phyloP scores from a whole-genome alignment of 2,113 vertebrate species.

The Crocuta crocuta region DNA sequence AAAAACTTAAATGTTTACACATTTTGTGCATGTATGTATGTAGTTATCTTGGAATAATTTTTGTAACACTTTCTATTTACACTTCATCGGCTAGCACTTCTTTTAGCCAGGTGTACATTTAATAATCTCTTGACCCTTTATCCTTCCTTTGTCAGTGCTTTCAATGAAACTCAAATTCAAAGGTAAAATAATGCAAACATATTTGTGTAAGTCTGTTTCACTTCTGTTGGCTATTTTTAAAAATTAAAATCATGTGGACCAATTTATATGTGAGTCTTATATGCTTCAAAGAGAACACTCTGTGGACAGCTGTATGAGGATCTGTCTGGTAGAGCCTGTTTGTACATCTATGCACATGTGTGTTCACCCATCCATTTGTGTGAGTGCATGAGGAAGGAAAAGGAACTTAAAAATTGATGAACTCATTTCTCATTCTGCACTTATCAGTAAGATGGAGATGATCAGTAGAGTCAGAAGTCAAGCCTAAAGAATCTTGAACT shows the following conservation, averaged over 20 bases:
- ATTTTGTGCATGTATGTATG: not conserved
- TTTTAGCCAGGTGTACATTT: not conserved
- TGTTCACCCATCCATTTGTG: no score
- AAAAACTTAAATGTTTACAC: not conserved
- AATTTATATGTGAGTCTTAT: not conserved
- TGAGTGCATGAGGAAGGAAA: not conserved
- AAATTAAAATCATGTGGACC: not conserved
- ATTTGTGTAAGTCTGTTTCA: not conserved
- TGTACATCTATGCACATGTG: not conserved
- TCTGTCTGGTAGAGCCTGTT: not conserved
- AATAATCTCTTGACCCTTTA: not conserved
- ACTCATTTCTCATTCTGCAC: not conserved
- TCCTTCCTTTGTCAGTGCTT: not conserved
- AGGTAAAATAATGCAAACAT: not conserved
- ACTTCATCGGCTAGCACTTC: not conserved
- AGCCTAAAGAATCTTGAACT: not conserved
- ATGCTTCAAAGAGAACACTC: not conserved
- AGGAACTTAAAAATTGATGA: not conserved
- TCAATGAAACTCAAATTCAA: conserved; percentile 43
- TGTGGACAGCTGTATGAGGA: not conserved
- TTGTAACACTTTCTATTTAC: not conserved
- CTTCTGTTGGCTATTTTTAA: not conserved
- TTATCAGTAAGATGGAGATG: not conserved
- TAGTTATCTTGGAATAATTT: not conserved
- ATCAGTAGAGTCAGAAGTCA: not conserved